Evolutionary conservation across 64 coral and sea anemone species (phyloP).

Genomic region (Hydrozoanthus tunicans): DNA sequence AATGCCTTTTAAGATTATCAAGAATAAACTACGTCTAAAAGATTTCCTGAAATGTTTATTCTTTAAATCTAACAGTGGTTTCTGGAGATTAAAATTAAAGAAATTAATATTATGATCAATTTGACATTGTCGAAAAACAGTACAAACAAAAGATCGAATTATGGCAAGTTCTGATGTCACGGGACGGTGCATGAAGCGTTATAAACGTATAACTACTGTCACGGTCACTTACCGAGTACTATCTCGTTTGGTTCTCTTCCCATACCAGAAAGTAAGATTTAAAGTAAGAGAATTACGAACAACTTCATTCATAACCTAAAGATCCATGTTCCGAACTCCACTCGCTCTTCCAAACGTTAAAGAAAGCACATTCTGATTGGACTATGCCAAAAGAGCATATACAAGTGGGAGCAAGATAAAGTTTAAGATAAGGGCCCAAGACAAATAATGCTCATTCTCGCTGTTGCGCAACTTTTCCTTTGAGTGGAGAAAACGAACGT

Average conservation of each 20-base stretch:
- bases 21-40: not conserved
- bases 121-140: not conserved
- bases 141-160: not conserved
- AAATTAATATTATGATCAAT: constrained; percentile 5
- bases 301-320: not conserved
- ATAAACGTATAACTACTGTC: constrained; percentile 1
- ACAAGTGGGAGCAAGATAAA: not conserved
- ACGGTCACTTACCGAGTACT: constrained; percentile 27
- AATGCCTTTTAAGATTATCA: not conserved
- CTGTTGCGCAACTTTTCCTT: too few species aligned
- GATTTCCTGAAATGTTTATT: not conserved
- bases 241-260: constrained; percentile 15
- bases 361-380: not conserved
- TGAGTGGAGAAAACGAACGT: too few species aligned
- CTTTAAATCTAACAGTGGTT: not conserved
- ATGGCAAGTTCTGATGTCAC: constrained; percentile 8
- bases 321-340: not conserved
- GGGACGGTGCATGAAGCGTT: not conserved
- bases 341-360: not conserved
- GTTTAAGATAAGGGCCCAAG: not conserved
- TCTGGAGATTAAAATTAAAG: not conserved
- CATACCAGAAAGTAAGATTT: constrained; percentile 11
- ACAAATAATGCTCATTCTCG: too few species aligned
- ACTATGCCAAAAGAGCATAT: not conserved
- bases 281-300: constrained; percentile 4